phyloP scores from a whole-genome alignment of 1,140 invertebrate species.

The Ylistrum balloti region DNA sequence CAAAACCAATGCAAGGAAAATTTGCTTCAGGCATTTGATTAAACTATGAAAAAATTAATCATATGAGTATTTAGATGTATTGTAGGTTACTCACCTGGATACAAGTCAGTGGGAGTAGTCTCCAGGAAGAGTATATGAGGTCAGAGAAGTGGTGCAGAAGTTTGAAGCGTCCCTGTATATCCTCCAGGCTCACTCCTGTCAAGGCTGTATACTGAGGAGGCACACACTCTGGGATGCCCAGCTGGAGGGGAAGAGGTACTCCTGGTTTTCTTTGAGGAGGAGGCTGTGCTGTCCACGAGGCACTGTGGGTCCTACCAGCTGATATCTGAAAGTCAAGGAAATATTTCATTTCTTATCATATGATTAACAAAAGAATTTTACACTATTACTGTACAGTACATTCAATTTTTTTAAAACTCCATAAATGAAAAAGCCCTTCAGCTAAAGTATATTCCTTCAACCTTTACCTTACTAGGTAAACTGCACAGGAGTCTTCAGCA shows the following conservation, averaged over 20 bases:
- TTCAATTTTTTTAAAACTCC: too few relatives aligned
- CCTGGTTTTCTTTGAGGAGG: constrained; percentile 83
- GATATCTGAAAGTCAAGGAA: constrained; percentile 82
- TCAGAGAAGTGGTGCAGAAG: constrained; percentile 87
- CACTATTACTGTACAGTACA: too few relatives aligned
- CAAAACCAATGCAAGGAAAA: too few relatives aligned
- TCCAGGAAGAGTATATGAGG: constrained; percentile 86
- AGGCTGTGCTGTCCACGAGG: constrained; percentile 86
- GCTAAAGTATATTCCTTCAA: too few relatives aligned
- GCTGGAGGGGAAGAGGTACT: constrained; percentile 82
- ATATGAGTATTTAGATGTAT: too few relatives aligned
- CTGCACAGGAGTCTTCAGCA: too few relatives aligned
- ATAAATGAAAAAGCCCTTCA: too few relatives aligned
- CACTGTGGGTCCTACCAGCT: constrained; percentile 86
- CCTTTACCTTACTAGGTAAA: too few relatives aligned
- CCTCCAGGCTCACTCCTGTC: constrained; percentile 83
- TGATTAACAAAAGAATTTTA: not conserved
- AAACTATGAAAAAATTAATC: too few relatives aligned
- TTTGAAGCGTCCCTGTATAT: constrained; percentile 85
- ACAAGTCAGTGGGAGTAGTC: constrained; percentile 84
- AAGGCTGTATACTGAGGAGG: constrained; percentile 86
- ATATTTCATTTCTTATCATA: not conserved
- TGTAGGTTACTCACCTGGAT: constrained; percentile 64
- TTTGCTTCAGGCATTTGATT: too few relatives aligned
- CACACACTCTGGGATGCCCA: constrained; percentile 84